These are phyloP conservation scores for Ptychoptera contaminata DNA, from an alignment of 2,888 invertebrate genomes.

Conservation along the genomic window DNA sequence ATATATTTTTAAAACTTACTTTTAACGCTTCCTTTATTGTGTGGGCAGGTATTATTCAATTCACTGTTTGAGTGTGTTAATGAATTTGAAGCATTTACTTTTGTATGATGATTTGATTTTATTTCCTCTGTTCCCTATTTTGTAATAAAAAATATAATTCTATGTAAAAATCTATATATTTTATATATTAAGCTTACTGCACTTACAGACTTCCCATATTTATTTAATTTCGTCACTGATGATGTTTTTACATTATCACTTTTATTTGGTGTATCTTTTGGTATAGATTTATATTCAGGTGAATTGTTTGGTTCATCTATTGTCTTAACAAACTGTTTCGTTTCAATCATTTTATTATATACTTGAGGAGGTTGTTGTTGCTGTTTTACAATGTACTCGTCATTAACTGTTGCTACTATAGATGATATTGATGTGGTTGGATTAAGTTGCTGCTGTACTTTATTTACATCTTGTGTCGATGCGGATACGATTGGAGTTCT, in stretches of 20 bases:
- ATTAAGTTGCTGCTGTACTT: not conserved
- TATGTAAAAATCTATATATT: not conserved
- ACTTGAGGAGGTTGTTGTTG: not conserved
- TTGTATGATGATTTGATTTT: conserved; percentile 22
- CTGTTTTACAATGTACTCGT: not conserved
- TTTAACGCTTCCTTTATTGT: conserved; percentile 22
- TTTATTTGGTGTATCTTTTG: not conserved
- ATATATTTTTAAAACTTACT: conserved; percentile 11
- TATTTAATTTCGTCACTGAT: no score
- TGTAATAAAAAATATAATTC: not conserved
- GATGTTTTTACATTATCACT: not conserved
- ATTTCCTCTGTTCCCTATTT: conserved; percentile 23
- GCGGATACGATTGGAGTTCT: no score
- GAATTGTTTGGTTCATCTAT: conserved; percentile 4
- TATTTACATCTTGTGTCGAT: no score
- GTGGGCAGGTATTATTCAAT: conserved; percentile 27
- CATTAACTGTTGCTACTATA: conserved; percentile 1
- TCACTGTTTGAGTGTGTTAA: conserved; percentile 26
- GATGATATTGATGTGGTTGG: not conserved
- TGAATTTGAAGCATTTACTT: conserved; percentile 23
- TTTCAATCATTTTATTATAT: conserved; percentile 1
- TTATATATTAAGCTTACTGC: not conserved
- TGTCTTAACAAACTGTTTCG: conserved; percentile 1
- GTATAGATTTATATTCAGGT: conserved; percentile 4
- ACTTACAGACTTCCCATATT: not conserved